Evolutionary conservation across 2,113 vertebrate species (phyloP), one percentile per base, ranked within the genome.

Genomic region (Ceyx melanurus): DNA sequence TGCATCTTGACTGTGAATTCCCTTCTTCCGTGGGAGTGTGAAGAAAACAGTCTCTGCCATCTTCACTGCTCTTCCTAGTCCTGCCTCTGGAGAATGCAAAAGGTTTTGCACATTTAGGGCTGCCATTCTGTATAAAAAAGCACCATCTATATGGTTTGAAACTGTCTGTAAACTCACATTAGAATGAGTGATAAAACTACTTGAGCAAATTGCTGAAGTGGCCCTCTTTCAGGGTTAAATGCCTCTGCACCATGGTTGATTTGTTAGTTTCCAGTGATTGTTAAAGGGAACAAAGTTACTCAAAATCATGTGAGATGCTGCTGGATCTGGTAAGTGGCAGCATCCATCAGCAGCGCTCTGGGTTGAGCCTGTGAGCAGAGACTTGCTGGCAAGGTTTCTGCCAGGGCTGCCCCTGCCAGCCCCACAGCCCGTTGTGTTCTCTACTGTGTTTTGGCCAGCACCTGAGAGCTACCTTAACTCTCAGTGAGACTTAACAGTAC

Each of bases 401-500:
- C 46, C 15, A 23, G 25, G 77, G 25, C 22, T 46, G 1, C 15
- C 80, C 11, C 17, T 71, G 62, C 51, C 46, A 21, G 10, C 25
- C 0, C 1, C 28, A 19, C 3, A 1, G 8, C 56, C 11, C 13
- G 45, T 56, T 29, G 20, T 51, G 11, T n/a, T 20, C 45, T 51
- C 10, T 21, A 15, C 6, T 13, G 12, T 13, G 31, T 28, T 57
- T 43, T 48, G 37, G 10, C 15, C 31, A 17, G 19, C n/a, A 56
- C 37, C 51, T 66, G 37, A 40, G 56, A 53, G 23, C 14, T 68
- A 13, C 29, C 15, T 43, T 37, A 37, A 37, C 9, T 10, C 37
- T 68, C 54, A 33, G 28, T 58, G 26, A 48, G 25, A 19, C 22
- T 37, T 42, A 71, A 7, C 19, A 31, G 15, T 48, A 11, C 35